These are phyloP conservation scores for Tanypteryx hageni DNA, from an alignment of 2,888 invertebrate genomes.

Conservation along the genomic window DNA sequence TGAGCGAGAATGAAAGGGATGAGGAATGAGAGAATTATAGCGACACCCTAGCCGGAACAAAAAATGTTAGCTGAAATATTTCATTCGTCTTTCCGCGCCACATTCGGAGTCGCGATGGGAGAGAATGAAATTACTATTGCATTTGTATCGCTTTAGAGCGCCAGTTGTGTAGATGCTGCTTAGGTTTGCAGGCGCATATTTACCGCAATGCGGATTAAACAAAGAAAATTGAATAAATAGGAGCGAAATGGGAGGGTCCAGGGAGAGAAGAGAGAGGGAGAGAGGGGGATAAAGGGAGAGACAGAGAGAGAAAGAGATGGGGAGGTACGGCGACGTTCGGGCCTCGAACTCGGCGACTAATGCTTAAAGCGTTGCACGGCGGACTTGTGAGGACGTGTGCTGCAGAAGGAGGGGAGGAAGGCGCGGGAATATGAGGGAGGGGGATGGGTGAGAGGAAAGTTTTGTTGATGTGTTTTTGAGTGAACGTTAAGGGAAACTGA, in stretches of 20 bases:
- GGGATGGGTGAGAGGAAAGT: background rate
- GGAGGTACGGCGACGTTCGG: too few relatives aligned
- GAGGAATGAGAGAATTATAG: too few relatives aligned
- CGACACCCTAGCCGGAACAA: too few relatives aligned
- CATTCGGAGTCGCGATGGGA: too few relatives aligned
- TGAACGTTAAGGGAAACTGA: slow-evolving; percentile 40
- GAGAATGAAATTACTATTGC: background rate
- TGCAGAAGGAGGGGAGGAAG: background rate
- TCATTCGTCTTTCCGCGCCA: too few relatives aligned
- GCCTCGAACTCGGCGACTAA: background rate
- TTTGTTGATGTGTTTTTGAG: slow-evolving; percentile 51
- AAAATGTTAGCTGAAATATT: too few relatives aligned
- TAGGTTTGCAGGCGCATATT: background rate
- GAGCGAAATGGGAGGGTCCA: background rate
- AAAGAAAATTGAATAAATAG: background rate
- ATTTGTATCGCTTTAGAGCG: background rate
- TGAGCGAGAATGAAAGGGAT: too few relatives aligned
- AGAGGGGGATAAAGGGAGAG: background rate
- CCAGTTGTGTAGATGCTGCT: background rate
- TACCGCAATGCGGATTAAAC: slow-evolving; percentile 61
- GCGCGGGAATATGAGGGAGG: background rate
- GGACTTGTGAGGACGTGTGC: background rate
- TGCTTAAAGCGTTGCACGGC: slow-evolving; percentile 32
- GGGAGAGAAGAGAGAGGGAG: background rate
- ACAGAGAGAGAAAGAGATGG: background rate